Evolutionary conservation across 37 sponge, comb jelly and placozoan genomes (phyloP), one percentile per base, ranked within the genome.

Genomic region (Halisarca cf. caerulea): DNA sequence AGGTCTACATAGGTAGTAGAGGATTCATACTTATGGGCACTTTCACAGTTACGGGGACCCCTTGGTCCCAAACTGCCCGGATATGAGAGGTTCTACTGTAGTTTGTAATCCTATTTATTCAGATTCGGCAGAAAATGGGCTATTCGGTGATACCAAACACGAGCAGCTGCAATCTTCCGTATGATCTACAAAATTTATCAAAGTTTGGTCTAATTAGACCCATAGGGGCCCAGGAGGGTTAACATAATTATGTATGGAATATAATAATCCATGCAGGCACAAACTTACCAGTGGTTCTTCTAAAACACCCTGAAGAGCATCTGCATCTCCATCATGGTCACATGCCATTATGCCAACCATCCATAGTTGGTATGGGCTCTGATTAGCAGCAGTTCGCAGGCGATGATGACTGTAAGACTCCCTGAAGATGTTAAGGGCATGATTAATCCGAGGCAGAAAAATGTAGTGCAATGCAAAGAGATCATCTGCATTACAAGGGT

Each of bases 321-420:
- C 36, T 43, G 41, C 58, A 54, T 80, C 80, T 6, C 37, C 59
- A 34, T 4, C 7, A 47, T 47, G 51, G 11, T 47, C 51, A 14
- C 27, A 4, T 14, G 1, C 25, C 11, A 28, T 4, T 27, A 69
- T 4, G 36, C 85, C 85, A n/a, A 20, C 17, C 24, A 80, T 81
- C 90, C 90, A 89, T 20, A 89, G 82, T 73, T 89, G 90, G n/a
- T 66, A 58, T 21, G 90, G 90, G 54, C 79, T 86, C 38, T 11
- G 34, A 36, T 73, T 82, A 15, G 54, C 27, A 20, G 58, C 86
- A n/a, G 82, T 82, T 59, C 88, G 47, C 15, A 87, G 23, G 24
- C 45, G 64, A 55, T 87, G 88, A 53, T 87, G 82, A 40, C 66
- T 69, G 53, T 60, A 87, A 1, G 80, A 59, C 20, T 87, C 61